phyloP scores from a whole-genome alignment of 2,113 vertebrate genomes.

The Lucifuga dentata region DNA sequence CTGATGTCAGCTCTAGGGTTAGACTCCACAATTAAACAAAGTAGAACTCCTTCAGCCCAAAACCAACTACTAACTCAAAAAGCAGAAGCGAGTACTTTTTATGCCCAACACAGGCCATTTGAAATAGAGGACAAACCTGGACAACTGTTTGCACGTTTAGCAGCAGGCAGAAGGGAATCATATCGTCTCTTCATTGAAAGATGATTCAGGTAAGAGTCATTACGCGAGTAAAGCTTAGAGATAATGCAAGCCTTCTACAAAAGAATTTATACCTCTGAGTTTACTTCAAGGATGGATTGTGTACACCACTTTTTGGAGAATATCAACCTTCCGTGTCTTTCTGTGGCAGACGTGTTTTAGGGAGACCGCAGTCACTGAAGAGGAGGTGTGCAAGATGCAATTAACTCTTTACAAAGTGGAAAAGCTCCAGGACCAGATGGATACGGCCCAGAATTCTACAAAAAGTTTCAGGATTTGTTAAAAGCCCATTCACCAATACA shows the following conservation, averaged over 20 bases:
- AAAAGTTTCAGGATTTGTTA: too few relatives aligned
- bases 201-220: background rate
- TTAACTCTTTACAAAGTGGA: background rate
- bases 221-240: background rate
- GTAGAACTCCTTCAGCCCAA: background rate
- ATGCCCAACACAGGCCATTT: background rate
- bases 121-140: constrained; percentile 5
- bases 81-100: background rate
- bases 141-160: background rate
- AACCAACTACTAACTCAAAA: constrained; percentile 14
- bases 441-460: background rate
- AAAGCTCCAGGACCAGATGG: too few relatives aligned
- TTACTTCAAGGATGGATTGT: background rate
- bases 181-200: constrained; percentile 2
- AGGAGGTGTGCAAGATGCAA: background rate
- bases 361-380: background rate
- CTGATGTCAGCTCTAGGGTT: too few relatives aligned
- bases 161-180: background rate
- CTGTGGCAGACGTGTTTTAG: background rate
- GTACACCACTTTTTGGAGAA: too few relatives aligned
- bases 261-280: background rate
- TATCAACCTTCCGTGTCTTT: background rate
- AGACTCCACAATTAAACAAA: too few relatives aligned
- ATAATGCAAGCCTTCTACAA: constrained; percentile 5
- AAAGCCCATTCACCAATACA: too few relatives aligned